Percentiles rank a stretch among this genome's conserved stretches.
Conservation (phyloP, 35 echinoderm and acorn worm genomes). For the Amphiura filiformis region DNA sequence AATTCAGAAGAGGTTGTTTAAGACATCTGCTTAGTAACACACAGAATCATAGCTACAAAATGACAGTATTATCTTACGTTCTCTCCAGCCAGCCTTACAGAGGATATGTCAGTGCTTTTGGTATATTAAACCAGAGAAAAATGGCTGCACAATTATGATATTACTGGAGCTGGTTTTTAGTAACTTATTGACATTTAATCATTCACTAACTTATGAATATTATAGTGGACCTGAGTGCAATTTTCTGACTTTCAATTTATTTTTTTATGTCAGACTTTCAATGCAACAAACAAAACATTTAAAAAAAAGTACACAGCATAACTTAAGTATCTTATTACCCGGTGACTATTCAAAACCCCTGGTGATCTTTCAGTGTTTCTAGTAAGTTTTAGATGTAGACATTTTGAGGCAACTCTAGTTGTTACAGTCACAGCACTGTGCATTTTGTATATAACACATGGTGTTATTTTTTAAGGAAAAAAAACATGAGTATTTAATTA, state of each 20-base stretch:
- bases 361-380: background rate
- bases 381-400: background rate
- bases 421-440: background rate
- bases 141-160: background rate
- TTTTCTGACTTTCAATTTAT: slow-evolving; percentile 3
- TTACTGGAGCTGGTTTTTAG: background rate
- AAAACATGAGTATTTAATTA: background rate
- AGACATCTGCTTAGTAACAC: too few relatives aligned
- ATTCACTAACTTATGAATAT: background rate
- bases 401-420: background rate
- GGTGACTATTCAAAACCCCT: background rate
- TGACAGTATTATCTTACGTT: too few relatives aligned
- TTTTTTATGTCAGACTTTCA: background rate
- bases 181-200: background rate
- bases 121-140: background rate
- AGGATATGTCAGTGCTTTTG: too few relatives aligned
- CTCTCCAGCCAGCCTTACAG: too few relatives aligned
- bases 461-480: background rate
- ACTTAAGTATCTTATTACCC: background rate
- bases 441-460: slow-evolving; percentile 2
- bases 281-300: background rate
- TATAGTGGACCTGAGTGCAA: background rate
- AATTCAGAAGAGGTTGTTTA: too few relatives aligned
- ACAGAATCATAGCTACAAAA: too few relatives aligned
- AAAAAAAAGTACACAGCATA: background rate